A percentile compares a stretch with the other conserved stretches of the same genome.
Evolutionary conservation across 2,797 vertebrate species (phyloP).

Genomic region (Enteromius anoplus): DNA sequence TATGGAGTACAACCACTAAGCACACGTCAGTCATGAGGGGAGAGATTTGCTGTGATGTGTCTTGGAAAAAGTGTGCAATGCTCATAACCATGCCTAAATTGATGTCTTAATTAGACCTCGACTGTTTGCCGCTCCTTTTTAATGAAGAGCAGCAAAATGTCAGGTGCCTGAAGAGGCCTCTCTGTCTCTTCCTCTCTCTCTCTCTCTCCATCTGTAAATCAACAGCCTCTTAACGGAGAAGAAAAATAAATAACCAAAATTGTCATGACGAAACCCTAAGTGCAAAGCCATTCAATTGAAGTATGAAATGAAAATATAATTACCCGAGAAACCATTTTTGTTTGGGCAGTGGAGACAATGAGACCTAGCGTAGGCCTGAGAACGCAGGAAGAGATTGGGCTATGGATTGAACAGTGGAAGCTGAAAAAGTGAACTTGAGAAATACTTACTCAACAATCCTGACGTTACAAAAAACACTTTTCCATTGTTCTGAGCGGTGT

Average conservation of each 20-base stretch:
- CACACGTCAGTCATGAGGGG: slow-evolving; percentile 55
- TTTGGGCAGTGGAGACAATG: background rate
- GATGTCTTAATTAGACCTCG: slow-evolving; percentile 66
- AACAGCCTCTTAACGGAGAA: slow-evolving; percentile 31
- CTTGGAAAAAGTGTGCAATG: slow-evolving; percentile 17
- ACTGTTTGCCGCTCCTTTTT: slow-evolving; percentile 55
- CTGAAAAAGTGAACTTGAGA: slow-evolving; percentile 38
- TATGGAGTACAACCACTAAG: slow-evolving; percentile 57
- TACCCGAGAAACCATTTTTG: background rate
- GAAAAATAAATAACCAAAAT: slow-evolving; percentile 34
- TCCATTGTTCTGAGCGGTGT: slow-evolving; percentile 42
- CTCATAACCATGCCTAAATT: slow-evolving; percentile 37
- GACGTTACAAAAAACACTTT: slow-evolving; percentile 36
- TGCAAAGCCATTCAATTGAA: slow-evolving; percentile 17
- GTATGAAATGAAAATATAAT: slow-evolving; percentile 35
- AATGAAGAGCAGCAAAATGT: slow-evolving; percentile 45
- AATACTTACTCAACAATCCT: slow-evolving; percentile 47
- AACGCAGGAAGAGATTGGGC: slow-evolving; percentile 35
- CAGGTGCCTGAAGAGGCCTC: slow-evolving; percentile 31
- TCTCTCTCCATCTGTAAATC: slow-evolving; percentile 40
- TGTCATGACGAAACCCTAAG: slow-evolving; percentile 13
- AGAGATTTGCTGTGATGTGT: slow-evolving; percentile 24
- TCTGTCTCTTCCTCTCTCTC: slow-evolving; percentile 15
- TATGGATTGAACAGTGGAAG: slow-evolving; percentile 28
- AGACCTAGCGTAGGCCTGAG: background rate